phyloP scores from a whole-genome alignment of 2,113 vertebrate genomes.

The Syngnathus scovelli region DNA sequence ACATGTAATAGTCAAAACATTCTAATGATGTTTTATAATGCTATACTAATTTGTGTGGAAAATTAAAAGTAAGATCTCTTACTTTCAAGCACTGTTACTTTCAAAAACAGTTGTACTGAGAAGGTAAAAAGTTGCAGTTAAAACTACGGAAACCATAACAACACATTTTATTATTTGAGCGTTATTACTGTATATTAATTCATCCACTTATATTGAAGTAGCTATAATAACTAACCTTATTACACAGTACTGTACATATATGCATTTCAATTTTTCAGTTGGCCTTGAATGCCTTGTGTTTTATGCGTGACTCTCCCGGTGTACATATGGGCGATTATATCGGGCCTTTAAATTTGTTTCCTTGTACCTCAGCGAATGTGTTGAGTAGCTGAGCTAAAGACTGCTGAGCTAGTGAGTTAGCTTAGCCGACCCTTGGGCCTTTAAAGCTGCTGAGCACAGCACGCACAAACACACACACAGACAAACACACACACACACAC shows the following conservation, averaged over 20 bases:
- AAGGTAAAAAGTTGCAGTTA: too few relatives aligned
- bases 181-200: neutral
- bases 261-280: conserved; percentile 12
- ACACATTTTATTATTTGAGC: too few relatives aligned
- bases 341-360: conserved; percentile 67
- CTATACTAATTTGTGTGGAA: neutral
- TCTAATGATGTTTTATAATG: neutral
- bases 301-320: conserved; percentile 49
- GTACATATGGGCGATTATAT: conserved; percentile 63
- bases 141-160: too few relatives aligned
- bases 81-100: neutral
- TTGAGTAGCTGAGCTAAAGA: conserved; percentile 62
- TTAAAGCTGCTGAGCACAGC: conserved; percentile 71
- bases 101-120: neutral
- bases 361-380: conserved; percentile 65
- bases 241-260: neutral
- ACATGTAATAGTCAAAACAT: neutral
- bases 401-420: conserved; percentile 72
- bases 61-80: neutral
- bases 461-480: conserved; percentile 34
- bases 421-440: conserved; percentile 68
- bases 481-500: conserved; percentile 33
- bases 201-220: neutral
- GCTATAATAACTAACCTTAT: neutral
- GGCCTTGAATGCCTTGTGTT: conserved; percentile 47